Evolutionary conservation across 1,140 invertebrate genomes (phyloP).

Genomic region (Alviniconcha marisindica): DNA sequence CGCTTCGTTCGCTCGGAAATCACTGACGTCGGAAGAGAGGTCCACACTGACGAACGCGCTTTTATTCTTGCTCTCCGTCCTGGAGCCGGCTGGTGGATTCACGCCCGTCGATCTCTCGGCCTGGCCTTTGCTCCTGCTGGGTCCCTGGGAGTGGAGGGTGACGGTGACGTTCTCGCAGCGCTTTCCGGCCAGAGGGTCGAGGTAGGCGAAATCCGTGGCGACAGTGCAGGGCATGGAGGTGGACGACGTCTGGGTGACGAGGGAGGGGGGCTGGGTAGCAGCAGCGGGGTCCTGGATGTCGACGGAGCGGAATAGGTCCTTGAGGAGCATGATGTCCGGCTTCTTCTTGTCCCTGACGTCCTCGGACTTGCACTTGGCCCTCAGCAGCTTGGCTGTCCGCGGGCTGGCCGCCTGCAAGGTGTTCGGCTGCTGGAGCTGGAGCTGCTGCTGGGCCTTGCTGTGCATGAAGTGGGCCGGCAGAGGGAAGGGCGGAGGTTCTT

Average conservation of each 20-base stretch:
- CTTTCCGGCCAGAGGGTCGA: constrained; percentile 28
- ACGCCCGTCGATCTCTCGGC: not conserved
- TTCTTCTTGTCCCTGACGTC: constrained; percentile 36
- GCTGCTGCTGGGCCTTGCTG: not conserved
- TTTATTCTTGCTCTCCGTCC: not conserved
- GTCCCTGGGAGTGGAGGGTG: not conserved
- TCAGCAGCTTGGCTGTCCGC: constrained; percentile 31
- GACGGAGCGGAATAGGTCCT: constrained; percentile 38
- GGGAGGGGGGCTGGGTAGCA: not conserved
- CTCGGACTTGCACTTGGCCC: constrained; percentile 32
- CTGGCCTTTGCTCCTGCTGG: not conserved
- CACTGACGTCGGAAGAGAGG: not conserved
- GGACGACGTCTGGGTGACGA: constrained; percentile 17
- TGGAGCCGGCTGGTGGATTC: not conserved
- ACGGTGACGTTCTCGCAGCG: constrained; percentile 11
- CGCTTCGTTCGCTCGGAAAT: not conserved
- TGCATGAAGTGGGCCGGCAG: constrained; percentile 24
- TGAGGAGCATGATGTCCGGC: constrained; percentile 35
- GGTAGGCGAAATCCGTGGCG: not conserved
- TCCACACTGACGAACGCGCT: not conserved
- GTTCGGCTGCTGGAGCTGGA: not conserved
- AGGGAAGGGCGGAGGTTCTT: constrained; percentile 31
- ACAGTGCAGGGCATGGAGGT: constrained; percentile 10
- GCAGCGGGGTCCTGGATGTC: constrained; percentile 17
- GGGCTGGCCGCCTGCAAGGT: not conserved